Evolutionary conservation across 2,888 invertebrate species (phyloP), one percentile per base, ranked within the genome.

Genomic region (Amphipyra berbera): DNA sequence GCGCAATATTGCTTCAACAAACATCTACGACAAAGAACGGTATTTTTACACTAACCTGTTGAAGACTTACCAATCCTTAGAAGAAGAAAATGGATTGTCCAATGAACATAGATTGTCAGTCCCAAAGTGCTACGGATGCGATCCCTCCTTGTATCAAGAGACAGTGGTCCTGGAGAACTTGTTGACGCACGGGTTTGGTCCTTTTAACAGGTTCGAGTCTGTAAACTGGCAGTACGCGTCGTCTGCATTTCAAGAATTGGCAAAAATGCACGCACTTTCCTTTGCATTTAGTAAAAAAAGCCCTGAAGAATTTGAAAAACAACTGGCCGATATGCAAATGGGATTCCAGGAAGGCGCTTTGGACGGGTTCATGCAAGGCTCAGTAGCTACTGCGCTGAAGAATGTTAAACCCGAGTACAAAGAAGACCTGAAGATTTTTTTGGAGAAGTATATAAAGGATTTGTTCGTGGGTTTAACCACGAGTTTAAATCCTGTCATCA

Each of bases 231-330:
- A 70, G 41, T 76, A 76, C 15, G 76, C 69, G 13, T 78, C 79
- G 6, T 84, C 88, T 13, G 81, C 87, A 0, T 49, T 78, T 0
- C 50, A 72, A 14, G 83, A 82, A 9, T 61, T 89, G 49, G 90
- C 87, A 0, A 87, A 85, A 62, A 73, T 88, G 5, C 91, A 92
- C 55, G 87, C 90, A 0, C 70, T 89, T 0, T 88, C 89, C 0
- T 78, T 88, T 6, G 88, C 86, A 0, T 80, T 82, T 53, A 75
- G 73, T 37, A 75, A 82, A 42, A 78, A 83, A 41, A 21, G 82
- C 13, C 88, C 86, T 3, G 78, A 84, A 45, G 70, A 76, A 13
- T 89, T 82, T 37, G 47, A 68, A 5, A 44, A 42, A 2, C 0
- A 40, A 5, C 6, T 46, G 6, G 14, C 38, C 0, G 13, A 9